These are phyloP conservation scores for Protaetia brevitarsis DNA, from an alignment of 1,140 invertebrate species.

Conservation along the genomic window DNA sequence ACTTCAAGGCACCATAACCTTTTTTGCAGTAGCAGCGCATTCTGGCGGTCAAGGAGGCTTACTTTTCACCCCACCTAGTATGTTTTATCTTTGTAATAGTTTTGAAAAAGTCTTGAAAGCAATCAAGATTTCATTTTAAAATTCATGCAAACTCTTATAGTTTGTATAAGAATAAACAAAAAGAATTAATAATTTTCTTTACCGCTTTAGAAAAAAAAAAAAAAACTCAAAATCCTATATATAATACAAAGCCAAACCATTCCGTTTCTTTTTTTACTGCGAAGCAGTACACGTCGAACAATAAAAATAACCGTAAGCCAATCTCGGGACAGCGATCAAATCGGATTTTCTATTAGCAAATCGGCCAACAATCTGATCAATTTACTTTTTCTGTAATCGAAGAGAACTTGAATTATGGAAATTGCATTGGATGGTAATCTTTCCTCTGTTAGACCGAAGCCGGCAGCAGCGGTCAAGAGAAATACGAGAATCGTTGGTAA, in stretches of 20 bases:
- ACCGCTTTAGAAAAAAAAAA: too few species aligned
- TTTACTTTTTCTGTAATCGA: conserved; percentile 13
- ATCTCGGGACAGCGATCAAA: neutral
- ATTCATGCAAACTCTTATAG: too few species aligned
- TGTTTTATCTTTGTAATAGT: too few species aligned
- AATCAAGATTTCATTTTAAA: too few species aligned
- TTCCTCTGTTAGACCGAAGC: neutral
- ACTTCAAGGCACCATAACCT: too few species aligned
- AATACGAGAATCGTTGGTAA: neutral
- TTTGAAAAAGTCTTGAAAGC: too few species aligned
- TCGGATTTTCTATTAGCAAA: conserved; percentile 8
- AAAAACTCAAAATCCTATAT: neutral
- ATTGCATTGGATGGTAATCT: neutral
- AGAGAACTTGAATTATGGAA: neutral
- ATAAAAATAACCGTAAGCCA: neutral
- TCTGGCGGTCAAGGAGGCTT: too few species aligned
- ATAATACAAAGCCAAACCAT: neutral
- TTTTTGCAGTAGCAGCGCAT: too few species aligned
- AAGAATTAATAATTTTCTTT: too few species aligned
- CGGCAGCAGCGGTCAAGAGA: neutral
- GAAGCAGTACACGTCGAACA: neutral
- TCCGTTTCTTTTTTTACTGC: neutral
- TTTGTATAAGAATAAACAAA: too few species aligned
- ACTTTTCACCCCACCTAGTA: too few species aligned
- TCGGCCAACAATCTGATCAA: conserved; percentile 2